Evolutionary conservation across 2,797 vertebrate genomes (phyloP).

Genomic region (Steatocranus sp.): DNA sequence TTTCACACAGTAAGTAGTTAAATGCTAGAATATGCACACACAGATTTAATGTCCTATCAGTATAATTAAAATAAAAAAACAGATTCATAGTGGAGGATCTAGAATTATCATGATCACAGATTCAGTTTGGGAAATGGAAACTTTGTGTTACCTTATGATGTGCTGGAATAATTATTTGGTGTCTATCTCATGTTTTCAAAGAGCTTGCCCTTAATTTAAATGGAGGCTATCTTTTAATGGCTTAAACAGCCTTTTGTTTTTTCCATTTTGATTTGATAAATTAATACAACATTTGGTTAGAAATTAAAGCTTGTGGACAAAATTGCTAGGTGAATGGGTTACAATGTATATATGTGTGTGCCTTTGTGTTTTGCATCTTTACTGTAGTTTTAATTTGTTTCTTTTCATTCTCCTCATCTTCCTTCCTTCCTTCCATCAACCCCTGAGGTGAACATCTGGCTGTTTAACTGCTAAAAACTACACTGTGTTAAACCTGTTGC

Average conservation of each 20-base stretch:
- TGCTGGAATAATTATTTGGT: neutral
- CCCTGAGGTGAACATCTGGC: neutral
- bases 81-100: neutral
- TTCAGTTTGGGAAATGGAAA: neutral
- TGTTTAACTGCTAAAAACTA: neutral
- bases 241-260: accelerated
- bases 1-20: neutral
- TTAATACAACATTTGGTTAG: no score
- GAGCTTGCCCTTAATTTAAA: neutral
- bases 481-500: neutral
- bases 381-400: neutral
- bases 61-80: neutral
- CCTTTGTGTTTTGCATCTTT: neutral
- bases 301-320: neutral
- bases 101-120: neutral
- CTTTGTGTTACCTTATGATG: neutral
- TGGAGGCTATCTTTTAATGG: neutral
- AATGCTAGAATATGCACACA: neutral
- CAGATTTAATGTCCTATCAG: neutral
- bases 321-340: neutral
- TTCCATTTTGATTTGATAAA: no score
- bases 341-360: neutral
- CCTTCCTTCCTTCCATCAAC: neutral
- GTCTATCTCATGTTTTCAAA: neutral
- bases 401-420: no score